These are phyloP conservation scores for Caenorhabditis afra DNA, from an alignment of 2,888 invertebrate species.

Conservation along the genomic window DNA sequence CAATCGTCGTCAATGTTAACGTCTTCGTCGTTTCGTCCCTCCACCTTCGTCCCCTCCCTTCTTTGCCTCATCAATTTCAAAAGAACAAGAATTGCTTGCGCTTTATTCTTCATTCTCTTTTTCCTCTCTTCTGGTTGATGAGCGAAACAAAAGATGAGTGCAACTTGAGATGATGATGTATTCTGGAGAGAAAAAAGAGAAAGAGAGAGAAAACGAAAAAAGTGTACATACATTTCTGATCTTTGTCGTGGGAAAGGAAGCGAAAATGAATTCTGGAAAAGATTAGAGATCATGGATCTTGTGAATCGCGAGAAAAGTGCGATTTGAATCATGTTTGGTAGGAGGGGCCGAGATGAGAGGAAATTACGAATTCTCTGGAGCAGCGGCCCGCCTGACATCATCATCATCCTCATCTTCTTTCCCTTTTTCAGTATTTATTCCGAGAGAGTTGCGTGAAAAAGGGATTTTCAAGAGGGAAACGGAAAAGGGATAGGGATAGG, in stretches of 20 bases:
- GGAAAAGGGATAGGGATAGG: neutral
- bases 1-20: neutral
- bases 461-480: neutral
- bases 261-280: conserved; percentile 29
- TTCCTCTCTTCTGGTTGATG: conserved; percentile 14
- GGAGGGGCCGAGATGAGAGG: neutral
- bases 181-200: conserved; percentile 5
- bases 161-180: conserved; percentile 52
- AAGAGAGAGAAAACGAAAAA: neutral
- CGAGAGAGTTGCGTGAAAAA: neutral
- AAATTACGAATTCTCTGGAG: conserved; percentile 36
- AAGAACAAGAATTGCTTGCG: conserved; percentile 36
- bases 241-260: conserved; percentile 24
- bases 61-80: neutral
- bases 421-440: neutral
- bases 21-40: too few relatives aligned
- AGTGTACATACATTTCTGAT: conserved; percentile 24
- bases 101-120: conserved; percentile 3
- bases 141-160: conserved; percentile 51
- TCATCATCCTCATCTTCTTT: neutral
- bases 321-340: conserved; percentile 18
- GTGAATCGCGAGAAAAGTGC: conserved; percentile 30
- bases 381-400: neutral
- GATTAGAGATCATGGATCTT: conserved; percentile 32
- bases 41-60: neutral